Evolutionary conservation across 2,797 vertebrate species (phyloP), one percentile per base, ranked within the genome.

Genomic region (Xiphophorus birchmanni): DNA sequence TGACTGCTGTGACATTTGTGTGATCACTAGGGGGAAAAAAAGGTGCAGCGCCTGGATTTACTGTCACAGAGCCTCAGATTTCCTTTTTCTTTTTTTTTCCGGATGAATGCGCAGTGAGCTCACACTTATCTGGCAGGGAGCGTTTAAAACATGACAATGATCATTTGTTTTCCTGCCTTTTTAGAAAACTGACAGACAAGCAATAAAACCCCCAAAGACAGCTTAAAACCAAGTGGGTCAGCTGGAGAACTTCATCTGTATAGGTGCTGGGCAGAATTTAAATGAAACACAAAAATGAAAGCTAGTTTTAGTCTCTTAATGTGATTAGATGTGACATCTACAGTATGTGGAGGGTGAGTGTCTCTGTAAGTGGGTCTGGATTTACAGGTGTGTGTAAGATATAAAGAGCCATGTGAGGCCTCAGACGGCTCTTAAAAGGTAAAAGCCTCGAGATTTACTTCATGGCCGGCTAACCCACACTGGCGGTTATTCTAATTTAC

Each of bases 1-100:
- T 87, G 90, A 91, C 92, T 88, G 84, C 87, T 78, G 72, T 89
- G 91, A 90, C 90, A 89, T 91, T 93, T 92, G 74, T 91, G 81
- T 87, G 87, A 91, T 90, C 75, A 72, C 84, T 65, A 74, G 12
- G n/a, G 29, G 12, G 2, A 7, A 18, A 40, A 42, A 84, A 91
- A 89, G 88, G 86, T 83, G 86, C 87, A 86, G 78, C 2, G 10
- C 73, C 79, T 74, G 84, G 74, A 92, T 92, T 91, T 90, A 90
- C 87, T 83, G 82, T 87, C 15, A 29, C 76, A 8, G 44, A 76
- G 79, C 71, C 35, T 87, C 82, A 82, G 76, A 58, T 58, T n/a
- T 56, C 54, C 23, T 26, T 26, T 56, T n/a, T 56, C 52, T 60
- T 60, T 52, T 79, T 74, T 78, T 87, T 54, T 6, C 13, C 1